phyloP scores from a whole-genome alignment of 2,888 invertebrate species.

The Marronus borbonicus region DNA sequence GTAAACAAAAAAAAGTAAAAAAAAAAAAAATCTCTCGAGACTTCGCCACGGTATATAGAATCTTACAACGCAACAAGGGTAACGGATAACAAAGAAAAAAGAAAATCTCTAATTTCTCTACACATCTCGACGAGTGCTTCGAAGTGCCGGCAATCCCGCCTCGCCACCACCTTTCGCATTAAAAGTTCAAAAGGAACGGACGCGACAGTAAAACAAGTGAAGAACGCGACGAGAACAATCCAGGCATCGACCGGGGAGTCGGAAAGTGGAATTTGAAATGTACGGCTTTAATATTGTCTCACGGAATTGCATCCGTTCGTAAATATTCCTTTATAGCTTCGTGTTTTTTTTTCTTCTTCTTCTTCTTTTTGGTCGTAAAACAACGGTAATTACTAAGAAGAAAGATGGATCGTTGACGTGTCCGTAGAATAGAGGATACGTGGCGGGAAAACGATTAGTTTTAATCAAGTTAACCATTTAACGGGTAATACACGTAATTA shows the following conservation, averaged over 20 bases:
- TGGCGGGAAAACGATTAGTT: too few species aligned
- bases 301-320: not conserved
- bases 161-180: slow-evolving; percentile 12
- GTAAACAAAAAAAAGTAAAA: not conserved
- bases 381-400: not conserved
- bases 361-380: not conserved
- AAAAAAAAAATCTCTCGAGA: slow-evolving; percentile 7
- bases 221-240: not conserved
- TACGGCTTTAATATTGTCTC: slow-evolving; percentile 16
- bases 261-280: slow-evolving; percentile 26
- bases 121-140: slow-evolving; percentile 17
- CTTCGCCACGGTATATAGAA: not conserved
- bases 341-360: not conserved
- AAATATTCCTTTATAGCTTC: slow-evolving; percentile 7
- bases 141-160: slow-evolving; percentile 1
- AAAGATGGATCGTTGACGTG: too few species aligned
- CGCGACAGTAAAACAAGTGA: slow-evolving; percentile 13
- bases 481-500: too few species aligned
- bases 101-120: slow-evolving; percentile 29
- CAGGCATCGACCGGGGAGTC: not conserved
- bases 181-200: slow-evolving; percentile 31
- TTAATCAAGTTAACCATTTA: too few species aligned
- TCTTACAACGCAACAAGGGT: not conserved
- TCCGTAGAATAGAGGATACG: too few species aligned
- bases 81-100: slow-evolving; percentile 13